Percentiles rank a stretch among this genome's conserved stretches.
Conservation (phyloP, 2,888 invertebrate genomes). For the Tupiocoris notatus region DNA sequence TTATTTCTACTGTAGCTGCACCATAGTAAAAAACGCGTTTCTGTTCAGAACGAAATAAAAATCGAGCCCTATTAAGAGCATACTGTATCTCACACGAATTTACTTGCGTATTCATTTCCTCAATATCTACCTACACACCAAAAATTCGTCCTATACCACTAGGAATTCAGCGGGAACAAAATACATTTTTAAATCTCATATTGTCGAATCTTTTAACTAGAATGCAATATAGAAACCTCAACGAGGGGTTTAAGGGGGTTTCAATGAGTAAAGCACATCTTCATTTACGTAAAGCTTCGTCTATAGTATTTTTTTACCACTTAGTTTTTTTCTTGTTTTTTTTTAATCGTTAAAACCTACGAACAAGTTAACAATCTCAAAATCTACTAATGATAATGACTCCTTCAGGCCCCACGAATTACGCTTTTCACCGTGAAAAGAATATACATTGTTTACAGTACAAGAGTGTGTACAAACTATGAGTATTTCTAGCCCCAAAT, state of each 20-base stretch:
- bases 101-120: background rate
- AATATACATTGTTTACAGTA: background rate
- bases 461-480: background rate
- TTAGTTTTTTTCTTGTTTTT: too few species aligned
- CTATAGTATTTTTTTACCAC: constrained; percentile 8
- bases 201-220: constrained; percentile 18
- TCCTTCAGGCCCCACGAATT: constrained; percentile 19
- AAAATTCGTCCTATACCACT: too few species aligned
- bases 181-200: constrained; percentile 12
- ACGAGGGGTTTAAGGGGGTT: background rate
- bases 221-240: background rate
- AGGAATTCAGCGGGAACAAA: constrained; percentile 22
- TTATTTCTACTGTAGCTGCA: too few species aligned
- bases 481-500: background rate
- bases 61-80: background rate
- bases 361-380: constrained; percentile 19
- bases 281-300: background rate
- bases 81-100: background rate
- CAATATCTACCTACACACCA: constrained; percentile 12
- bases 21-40: too few species aligned
- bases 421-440: background rate
- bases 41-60: too few species aligned
- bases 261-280: background rate
- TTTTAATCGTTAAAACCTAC: constrained; percentile 17
- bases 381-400: constrained; percentile 15